These are phyloP conservation scores for Oxyruncus cristatus DNA, from an alignment of 2,113 vertebrate species.

Conservation along the genomic window DNA sequence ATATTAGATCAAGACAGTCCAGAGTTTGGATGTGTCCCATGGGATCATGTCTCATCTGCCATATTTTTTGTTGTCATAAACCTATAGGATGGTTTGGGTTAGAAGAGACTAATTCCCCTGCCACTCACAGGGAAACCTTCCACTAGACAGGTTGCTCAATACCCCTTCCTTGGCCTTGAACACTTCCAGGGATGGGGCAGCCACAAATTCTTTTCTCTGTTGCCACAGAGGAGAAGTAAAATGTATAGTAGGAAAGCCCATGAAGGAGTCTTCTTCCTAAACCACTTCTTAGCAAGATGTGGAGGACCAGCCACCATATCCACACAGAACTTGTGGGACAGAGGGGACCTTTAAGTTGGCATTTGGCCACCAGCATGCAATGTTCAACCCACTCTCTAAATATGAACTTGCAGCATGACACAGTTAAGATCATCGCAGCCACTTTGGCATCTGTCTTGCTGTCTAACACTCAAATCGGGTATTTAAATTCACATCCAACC, in stretches of 20 bases:
- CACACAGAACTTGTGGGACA: background rate
- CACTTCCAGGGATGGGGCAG: background rate
- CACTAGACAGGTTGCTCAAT: background rate
- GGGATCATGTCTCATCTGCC: background rate
- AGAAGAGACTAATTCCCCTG: background rate
- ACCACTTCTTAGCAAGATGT: background rate
- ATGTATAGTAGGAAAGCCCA: background rate
- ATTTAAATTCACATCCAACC: background rate
- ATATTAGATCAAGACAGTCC: background rate
- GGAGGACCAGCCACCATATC: background rate
- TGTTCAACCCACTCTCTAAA: background rate
- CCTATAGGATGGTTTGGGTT: background rate
- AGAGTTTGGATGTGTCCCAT: background rate
- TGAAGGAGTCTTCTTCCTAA: background rate
- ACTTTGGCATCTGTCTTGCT: background rate
- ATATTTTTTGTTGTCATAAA: background rate
- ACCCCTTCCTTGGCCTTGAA: background rate
- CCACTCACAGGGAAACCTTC: background rate
- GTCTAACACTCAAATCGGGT: background rate
- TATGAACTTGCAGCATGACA: accelerated
- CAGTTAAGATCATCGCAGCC: background rate
- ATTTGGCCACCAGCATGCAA: background rate
- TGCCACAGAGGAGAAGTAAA: accelerated
- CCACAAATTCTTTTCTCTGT: background rate
- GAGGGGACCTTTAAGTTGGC: background rate